A percentile compares a stretch with the other conserved stretches of the same genome.
These are phyloP conservation scores for Drosophila santomea DNA, from an alignment of 1,140 invertebrate species.

Conservation along the genomic window DNA sequence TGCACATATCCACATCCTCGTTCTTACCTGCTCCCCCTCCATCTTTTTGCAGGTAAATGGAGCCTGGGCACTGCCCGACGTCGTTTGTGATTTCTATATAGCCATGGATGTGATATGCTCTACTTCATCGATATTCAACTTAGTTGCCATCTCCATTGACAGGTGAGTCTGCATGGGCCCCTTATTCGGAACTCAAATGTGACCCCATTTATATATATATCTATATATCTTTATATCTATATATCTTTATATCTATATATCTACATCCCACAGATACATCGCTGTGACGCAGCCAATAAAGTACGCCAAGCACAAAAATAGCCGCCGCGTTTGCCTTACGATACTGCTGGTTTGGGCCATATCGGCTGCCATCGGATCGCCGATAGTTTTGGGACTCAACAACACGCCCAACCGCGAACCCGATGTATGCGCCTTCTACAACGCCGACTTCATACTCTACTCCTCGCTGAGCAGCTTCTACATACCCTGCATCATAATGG, in stretches of 20 bases:
- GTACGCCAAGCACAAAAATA: slow-evolving; percentile 99
- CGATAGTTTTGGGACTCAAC: slow-evolving; percentile 98
- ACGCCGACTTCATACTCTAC: slow-evolving; percentile 98
- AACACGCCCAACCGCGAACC: slow-evolving; percentile 92
- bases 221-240: too few relatives aligned
- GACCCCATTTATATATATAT: too few relatives aligned
- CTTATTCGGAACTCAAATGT: too few relatives aligned
- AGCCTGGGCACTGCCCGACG: slow-evolving; percentile 93
- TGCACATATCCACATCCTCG: too few relatives aligned
- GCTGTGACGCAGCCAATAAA: slow-evolving; percentile 99
- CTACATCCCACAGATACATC: slow-evolving; percentile 92
- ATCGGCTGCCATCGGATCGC: slow-evolving; percentile 97
- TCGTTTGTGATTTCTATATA: slow-evolving; percentile 99
- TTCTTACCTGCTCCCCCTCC: background rate
- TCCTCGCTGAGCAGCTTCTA: slow-evolving; percentile 99
- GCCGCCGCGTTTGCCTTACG: slow-evolving; percentile 96
- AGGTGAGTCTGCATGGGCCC: slow-evolving; percentile 88
- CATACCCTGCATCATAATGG: slow-evolving; percentile 99
- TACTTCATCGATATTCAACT: slow-evolving; percentile 99
- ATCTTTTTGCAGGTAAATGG: slow-evolving; percentile 89
- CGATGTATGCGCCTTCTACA: slow-evolving; percentile 97
- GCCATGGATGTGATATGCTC: slow-evolving; percentile 99
- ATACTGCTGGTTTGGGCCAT: slow-evolving; percentile 98
- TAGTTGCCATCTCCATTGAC: slow-evolving; percentile 99
- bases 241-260: too few relatives aligned